These are phyloP conservation scores for Diglossa brunneiventris DNA, from an alignment of 2,113 vertebrate species.

Conservation along the genomic window DNA sequence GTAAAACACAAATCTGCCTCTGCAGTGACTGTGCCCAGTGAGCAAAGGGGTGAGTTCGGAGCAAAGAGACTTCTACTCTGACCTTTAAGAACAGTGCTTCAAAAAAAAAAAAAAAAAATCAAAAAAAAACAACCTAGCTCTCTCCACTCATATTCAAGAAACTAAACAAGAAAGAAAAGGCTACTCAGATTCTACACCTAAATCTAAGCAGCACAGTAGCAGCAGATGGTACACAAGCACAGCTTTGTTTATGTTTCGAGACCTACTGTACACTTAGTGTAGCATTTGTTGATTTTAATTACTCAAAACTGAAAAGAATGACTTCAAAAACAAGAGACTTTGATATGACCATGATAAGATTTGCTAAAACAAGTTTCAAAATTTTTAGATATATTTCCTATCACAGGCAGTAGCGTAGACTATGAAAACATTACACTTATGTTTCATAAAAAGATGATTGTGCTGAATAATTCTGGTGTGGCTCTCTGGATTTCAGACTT, in stretches of 20 bases:
- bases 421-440: constrained; percentile 60
- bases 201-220: constrained; percentile 59
- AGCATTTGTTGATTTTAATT: constrained; percentile 74
- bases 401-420: constrained; percentile 51
- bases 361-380: constrained; percentile 69
- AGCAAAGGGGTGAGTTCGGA: background rate
- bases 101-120: background rate
- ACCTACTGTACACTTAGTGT: constrained; percentile 71
- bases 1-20: background rate
- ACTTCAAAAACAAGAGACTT: constrained; percentile 70
- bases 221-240: constrained; percentile 69
- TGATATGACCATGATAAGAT: constrained; percentile 68
- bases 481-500: constrained; percentile 5
- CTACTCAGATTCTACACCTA: constrained; percentile 65
- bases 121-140: background rate
- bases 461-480: constrained; percentile 58
- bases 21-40: background rate
- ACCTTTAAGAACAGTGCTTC: background rate
- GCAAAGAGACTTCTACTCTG: background rate
- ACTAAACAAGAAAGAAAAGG: constrained; percentile 46
- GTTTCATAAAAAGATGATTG: constrained; percentile 51
- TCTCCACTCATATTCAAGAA: background rate
- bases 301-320: constrained; percentile 70
- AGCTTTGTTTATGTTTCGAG: constrained; percentile 72
- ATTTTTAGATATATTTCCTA: constrained; percentile 63